Conservation (phyloP, 1,140 invertebrate species). For the Bombus haemorrhoidalis region DNA sequence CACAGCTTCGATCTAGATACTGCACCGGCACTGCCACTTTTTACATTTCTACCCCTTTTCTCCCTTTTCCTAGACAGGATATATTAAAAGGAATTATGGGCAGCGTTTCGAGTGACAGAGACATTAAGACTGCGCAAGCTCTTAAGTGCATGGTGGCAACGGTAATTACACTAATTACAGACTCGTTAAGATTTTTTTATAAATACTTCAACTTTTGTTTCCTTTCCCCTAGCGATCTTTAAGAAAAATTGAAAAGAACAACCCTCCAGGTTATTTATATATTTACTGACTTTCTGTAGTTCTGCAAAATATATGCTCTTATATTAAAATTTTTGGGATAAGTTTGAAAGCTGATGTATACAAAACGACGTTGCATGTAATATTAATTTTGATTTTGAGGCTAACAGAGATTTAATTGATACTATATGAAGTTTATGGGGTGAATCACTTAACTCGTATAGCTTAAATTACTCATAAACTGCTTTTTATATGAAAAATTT, state of each 20-base stretch:
- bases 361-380: no score
- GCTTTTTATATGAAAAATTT: neutral
- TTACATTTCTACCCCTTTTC: neutral
- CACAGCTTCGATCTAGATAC: conserved; percentile 66
- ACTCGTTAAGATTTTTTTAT: conserved; percentile 55
- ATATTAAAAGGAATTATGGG: conserved; percentile 64
- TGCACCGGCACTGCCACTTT: conserved; percentile 4
- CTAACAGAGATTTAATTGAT: neutral
- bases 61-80: conserved; percentile 47
- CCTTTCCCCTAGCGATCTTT: neutral
- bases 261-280: neutral
- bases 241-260: neutral
- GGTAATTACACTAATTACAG: conserved; percentile 62
- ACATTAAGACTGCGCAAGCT: conserved; percentile 56
- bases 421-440: neutral
- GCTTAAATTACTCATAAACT: neutral
- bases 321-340: neutral
- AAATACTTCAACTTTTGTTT: conserved; percentile 28
- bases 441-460: neutral
- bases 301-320: neutral
- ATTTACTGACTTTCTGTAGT: neutral
- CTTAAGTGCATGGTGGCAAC: conserved; percentile 32
- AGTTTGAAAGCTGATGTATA: neutral
- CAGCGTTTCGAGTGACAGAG: conserved; percentile 52
- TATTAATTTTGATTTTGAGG: neutral